These are phyloP conservation scores for Calcarius lapponicus DNA, from an alignment of 2,797 vertebrate genomes.

Conservation along the genomic window DNA sequence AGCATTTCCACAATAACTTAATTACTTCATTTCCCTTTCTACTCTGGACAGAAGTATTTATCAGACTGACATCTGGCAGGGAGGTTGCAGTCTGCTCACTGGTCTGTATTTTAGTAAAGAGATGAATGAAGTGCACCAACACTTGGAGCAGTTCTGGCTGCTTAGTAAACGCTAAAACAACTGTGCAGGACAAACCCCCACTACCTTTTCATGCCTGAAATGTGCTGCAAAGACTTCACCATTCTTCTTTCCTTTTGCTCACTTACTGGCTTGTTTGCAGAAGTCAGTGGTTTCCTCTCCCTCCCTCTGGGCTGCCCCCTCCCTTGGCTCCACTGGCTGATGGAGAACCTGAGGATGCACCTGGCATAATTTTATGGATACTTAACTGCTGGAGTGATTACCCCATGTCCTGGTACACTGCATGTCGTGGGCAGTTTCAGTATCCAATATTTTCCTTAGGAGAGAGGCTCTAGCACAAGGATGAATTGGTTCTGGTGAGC, in stretches of 20 bases:
- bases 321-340: neutral
- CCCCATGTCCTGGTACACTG: neutral
- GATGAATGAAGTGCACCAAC: neutral
- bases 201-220: neutral
- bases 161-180: neutral
- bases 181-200: neutral
- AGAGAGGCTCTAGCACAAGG: neutral
- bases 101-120: neutral
- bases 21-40: conserved; percentile 7
- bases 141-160: neutral
- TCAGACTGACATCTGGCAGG: neutral
- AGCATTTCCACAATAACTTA: neutral
- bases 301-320: neutral
- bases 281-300: neutral
- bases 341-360: neutral
- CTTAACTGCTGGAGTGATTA: neutral
- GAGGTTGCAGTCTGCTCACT: neutral
- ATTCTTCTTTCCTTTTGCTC: neutral
- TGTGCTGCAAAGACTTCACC: neutral
- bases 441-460: neutral
- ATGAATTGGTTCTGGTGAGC: neutral
- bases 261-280: neutral
- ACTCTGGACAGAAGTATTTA: neutral
- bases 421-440: neutral
- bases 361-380: neutral